Base-by-base conservation (phyloP, 2,797 vertebrate species). In the Peromyscus nudipes region DNA sequence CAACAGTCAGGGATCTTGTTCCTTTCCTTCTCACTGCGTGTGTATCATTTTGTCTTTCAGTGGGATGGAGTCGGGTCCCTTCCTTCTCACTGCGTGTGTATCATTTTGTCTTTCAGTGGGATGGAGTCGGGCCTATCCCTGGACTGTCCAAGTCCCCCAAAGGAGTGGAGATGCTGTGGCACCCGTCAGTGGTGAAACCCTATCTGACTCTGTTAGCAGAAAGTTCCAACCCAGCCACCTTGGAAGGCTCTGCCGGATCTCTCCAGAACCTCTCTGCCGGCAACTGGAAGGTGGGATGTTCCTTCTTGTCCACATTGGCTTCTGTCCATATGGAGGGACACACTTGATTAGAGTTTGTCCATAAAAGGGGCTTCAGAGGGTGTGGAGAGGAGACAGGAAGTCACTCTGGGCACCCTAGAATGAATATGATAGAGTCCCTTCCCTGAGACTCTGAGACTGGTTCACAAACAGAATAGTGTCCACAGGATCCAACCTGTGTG, bases 141-240 rank as follows among this genome's bases (percentile, higher is more conserved):
- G 99, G 99, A 89, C 99, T 99, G 97, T 99, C 99, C 14, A 99
- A 99, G 98, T 99, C 99, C 97, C 99, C 99, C 13, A 99, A 99
- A 97, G 99, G 99, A 0, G 99, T 99, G n/a, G 99, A 99, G 98
- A 99, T 99, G 99, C 98, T 99, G 23, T 99, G 99, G 99, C 99
- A 99, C 98, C 99, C 99, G 0, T 99, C 99, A 0, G 99, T 99
- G 97, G 99, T 99, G 52, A 99, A 99, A 98, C 99, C 99, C 0
- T 99, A 99, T 98, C 98, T 99, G 83, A 99, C 99, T 0, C 99
- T 99, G 57, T 98, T 99, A 84, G 99, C 99, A 31, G 99, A 99
- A 98, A 99, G 99, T 98, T 99, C 99, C 92, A 99, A 99, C 96
- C 99, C 99, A 0, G 99, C 99, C 57, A 99, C 99, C 17, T 99